phyloP scores from a whole-genome alignment of 1,140 invertebrate species.

The Calliphora vicina region DNA sequence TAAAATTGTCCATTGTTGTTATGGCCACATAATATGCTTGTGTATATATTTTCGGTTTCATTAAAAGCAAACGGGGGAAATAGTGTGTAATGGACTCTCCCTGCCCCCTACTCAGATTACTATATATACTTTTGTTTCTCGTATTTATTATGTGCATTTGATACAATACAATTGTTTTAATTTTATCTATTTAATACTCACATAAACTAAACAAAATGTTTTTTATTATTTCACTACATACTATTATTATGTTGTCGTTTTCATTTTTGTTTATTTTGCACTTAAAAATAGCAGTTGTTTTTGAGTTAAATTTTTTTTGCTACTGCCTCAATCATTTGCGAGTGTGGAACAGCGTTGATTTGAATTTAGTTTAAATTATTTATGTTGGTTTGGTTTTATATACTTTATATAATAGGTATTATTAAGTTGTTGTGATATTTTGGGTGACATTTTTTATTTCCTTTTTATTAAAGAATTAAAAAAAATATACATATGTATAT shows the following conservation, averaged over 20 bases:
- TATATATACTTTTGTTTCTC: not conserved
- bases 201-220: constrained; percentile 6
- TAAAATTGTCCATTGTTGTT: not conserved
- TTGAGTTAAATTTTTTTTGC: not conserved
- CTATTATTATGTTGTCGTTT: not conserved
- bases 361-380: no score
- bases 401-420: no score
- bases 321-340: not conserved
- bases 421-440: no score
- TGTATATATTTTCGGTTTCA: not conserved
- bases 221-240: not conserved
- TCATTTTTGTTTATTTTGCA: not conserved
- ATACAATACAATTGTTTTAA: constrained; percentile 14
- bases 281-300: not conserved
- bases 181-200: not conserved
- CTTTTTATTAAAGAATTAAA: no score
- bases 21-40: not conserved
- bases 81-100: not conserved
- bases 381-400: no score
- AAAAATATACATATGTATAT: no score
- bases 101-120: not conserved
- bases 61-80: constrained; percentile 6
- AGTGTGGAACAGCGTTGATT: not conserved
- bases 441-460: no score
- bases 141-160: not conserved